Percentiles rank a stretch among this genome's conserved stretches.
phyloP scores from a whole-genome alignment of 2,797 vertebrate genomes.

The Clarias pachynema region DNA sequence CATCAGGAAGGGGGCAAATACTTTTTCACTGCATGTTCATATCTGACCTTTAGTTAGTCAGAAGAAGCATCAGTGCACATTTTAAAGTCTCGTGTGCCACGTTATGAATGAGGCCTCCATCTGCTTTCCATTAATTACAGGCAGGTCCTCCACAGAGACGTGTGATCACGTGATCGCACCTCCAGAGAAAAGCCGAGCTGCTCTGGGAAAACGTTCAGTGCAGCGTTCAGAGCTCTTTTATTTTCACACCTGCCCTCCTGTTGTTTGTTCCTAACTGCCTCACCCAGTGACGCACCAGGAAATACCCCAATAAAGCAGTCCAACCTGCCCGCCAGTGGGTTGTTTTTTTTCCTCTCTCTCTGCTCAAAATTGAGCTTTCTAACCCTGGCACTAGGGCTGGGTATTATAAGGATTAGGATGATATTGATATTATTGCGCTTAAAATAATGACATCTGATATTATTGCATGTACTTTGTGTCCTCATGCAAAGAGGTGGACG shows the following conservation, averaged over 20 bases:
- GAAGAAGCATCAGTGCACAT: neutral
- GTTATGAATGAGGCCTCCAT: neutral
- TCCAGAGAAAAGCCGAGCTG: neutral
- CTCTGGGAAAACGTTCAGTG: neutral
- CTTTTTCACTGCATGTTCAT: neutral
- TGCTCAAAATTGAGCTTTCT: neutral
- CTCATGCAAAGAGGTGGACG: neutral
- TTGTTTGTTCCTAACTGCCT: constrained; percentile 9
- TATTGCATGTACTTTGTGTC: neutral
- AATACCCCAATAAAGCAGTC: neutral
- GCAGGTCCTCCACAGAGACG: neutral
- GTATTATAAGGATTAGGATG: neutral
- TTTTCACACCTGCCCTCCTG: constrained; percentile 1
- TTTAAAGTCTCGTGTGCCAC: too few relatives aligned
- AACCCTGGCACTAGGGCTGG: neutral
- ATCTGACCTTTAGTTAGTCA: neutral
- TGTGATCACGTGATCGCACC: neutral
- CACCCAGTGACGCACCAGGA: neutral
- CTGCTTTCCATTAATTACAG: neutral
- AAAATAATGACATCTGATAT: neutral
- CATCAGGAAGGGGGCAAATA: too few relatives aligned
- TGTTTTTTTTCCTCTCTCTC: too few relatives aligned
- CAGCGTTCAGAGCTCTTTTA: neutral
- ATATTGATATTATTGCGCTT: neutral
- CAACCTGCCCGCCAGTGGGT: neutral